Evolutionary conservation across 2,113 vertebrate genomes (phyloP), one percentile per base, ranked within the genome.

Genomic region (Hyperoodon ampullatus): DNA sequence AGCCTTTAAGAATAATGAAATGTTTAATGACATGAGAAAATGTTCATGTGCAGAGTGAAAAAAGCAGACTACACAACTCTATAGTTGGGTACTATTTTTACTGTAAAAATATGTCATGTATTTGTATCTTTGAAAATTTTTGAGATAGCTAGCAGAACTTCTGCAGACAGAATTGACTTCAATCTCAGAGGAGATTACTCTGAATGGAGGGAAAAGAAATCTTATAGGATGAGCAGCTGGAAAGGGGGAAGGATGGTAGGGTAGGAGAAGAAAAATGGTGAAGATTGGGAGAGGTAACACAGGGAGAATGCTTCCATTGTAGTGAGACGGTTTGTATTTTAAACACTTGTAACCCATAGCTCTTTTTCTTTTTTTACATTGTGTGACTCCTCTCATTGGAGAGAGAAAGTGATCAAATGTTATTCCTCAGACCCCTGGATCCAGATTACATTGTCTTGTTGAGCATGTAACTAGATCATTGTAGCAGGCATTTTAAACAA

Each of bases 391-490:
- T 92, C 55, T 61, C 78, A 60, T 10, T 84, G 44, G 63, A 91
- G 47, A 80, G 58, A 88, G 47, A 83, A 72, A 74, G 87, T 58
- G 50, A 87, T 86, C 24, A 0, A 83, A 68, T 92, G 26, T 60
- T 96, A 95, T 77, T 94, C 24, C n/a, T 94, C 35, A 84, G 65
- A 94, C 65, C 44, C 47, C 23, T 75, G 33, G 65, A 80, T 88
- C 26, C 65, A 90, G 70, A 96, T 60, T 71, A 15, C 82, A 74
- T 84, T 96, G 71, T 94, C 71, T 94, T 95, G 81, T 26, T 58
- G 85, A 91, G 58, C 85, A 94, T 93, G 95, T 83, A 95, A 95
- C 86, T 97, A 85, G 89, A 71, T 83, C 96, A 85, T 44, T 84
- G 94, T 92, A 96, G 23, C 35, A 96, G 70, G 58, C 47, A 91